Conservation (phyloP, 2,797 vertebrate genomes). For the Nothura maculosa region DNA sequence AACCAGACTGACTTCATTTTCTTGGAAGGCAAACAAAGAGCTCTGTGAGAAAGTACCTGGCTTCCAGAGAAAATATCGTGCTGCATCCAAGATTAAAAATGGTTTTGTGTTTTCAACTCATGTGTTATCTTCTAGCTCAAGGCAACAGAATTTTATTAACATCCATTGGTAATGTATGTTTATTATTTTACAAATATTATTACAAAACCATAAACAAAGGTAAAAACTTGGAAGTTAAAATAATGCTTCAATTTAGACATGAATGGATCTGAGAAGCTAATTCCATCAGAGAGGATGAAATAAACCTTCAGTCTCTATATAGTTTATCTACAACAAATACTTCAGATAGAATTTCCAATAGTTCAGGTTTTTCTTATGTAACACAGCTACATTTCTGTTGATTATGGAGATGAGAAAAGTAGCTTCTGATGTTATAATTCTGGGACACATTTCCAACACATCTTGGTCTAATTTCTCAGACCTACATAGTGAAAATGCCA, state of each 20-base stretch:
- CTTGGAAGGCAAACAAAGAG: neutral
- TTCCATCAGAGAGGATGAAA: neutral
- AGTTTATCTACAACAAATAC: neutral
- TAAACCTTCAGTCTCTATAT: neutral
- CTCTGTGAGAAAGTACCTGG: neutral
- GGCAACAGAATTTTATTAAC: conserved; percentile 25
- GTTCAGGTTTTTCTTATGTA: neutral
- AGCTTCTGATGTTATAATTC: neutral
- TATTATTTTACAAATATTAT: conserved; percentile 13
- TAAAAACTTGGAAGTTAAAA: conserved; percentile 11
- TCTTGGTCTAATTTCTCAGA: neutral
- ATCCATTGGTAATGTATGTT: conserved; percentile 15
- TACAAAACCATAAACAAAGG: conserved; percentile 12
- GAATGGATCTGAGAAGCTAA: neutral
- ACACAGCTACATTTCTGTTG: neutral
- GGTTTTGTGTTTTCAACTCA: neutral
- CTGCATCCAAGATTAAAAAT: conserved; percentile 18
- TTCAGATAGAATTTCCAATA: neutral
- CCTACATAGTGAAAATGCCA: neutral
- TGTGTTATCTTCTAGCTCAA: conserved; percentile 29
- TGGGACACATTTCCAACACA: neutral
- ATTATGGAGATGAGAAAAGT: neutral
- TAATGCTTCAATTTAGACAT: neutral
- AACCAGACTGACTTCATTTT: neutral
- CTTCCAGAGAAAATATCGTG: neutral